Evolutionary conservation across 2,797 vertebrate species (phyloP).

Genomic region (Pagetopsis macropterus): DNA sequence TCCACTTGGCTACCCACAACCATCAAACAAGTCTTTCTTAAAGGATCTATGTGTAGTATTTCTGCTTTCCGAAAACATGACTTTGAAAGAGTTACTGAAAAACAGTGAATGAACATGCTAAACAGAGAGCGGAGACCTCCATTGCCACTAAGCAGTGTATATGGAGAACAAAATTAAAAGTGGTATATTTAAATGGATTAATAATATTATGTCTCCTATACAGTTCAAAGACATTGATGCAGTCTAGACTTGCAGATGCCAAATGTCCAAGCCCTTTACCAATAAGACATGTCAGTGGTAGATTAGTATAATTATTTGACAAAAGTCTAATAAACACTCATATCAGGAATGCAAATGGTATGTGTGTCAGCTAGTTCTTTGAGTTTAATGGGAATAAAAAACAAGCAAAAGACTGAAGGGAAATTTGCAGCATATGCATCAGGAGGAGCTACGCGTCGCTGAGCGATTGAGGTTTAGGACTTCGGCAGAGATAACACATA

Average conservation of each 20-base stretch:
- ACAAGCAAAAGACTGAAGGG: rapidly evolving
- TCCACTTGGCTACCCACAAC: constrained; percentile 3
- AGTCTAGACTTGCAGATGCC: background rate
- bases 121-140: background rate
- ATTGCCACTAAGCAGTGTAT: background rate
- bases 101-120: background rate
- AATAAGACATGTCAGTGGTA: rapidly evolving
- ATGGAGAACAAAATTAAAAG: background rate
- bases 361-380: background rate
- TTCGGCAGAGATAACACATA: constrained; percentile 52
- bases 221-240: background rate
- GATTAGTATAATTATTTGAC: background rate
- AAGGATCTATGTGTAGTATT: constrained; percentile 60
- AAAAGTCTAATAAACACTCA: background rate
- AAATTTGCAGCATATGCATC: background rate
- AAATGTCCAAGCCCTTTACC: background rate
- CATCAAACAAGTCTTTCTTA: constrained; percentile 17
- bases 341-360: background rate
- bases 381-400: background rate
- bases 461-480: constrained; percentile 4
- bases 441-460: rapidly evolving
- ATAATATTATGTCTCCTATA: background rate
- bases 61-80: constrained; percentile 31
- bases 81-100: background rate
- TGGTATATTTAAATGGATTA: background rate